phyloP scores from a whole-genome alignment of 2,888 invertebrate species.

The Griposia aprilina region DNA sequence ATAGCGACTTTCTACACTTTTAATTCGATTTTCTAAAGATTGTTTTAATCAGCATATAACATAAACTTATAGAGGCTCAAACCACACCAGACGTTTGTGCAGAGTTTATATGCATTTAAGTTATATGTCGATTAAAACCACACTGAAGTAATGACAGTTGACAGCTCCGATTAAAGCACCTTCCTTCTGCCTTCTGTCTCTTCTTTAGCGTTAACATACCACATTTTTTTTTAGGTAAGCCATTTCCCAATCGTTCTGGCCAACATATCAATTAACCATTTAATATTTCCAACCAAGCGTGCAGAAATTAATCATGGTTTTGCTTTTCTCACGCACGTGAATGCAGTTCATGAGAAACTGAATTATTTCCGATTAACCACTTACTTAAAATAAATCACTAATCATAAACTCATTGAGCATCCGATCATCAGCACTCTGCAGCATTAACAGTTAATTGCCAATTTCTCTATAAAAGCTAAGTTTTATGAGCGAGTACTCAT shows the following conservation, averaged over 20 bases:
- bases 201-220: background rate
- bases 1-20: no score
- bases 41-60: no score
- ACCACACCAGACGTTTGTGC: no score
- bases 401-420: slow-evolving; percentile 32
- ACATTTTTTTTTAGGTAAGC: background rate
- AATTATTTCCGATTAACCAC: slow-evolving; percentile 4
- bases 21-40: no score
- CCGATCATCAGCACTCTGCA: background rate
- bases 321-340: background rate
- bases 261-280: background rate
- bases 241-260: background rate
- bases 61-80: no score
- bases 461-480: slow-evolving; percentile 29
- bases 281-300: background rate
- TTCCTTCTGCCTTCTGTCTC: background rate
- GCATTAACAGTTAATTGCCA: slow-evolving; percentile 18
- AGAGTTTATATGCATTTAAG: no score
- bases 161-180: background rate
- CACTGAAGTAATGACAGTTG: no score
- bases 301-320: background rate
- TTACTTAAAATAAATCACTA: slow-evolving; percentile 19
- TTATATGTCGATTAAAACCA: no score
- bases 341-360: background rate
- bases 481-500: slow-evolving; percentile 23